Conservation (phyloP, 2,797 vertebrate genomes). For the Darevskia mixta region DNA sequence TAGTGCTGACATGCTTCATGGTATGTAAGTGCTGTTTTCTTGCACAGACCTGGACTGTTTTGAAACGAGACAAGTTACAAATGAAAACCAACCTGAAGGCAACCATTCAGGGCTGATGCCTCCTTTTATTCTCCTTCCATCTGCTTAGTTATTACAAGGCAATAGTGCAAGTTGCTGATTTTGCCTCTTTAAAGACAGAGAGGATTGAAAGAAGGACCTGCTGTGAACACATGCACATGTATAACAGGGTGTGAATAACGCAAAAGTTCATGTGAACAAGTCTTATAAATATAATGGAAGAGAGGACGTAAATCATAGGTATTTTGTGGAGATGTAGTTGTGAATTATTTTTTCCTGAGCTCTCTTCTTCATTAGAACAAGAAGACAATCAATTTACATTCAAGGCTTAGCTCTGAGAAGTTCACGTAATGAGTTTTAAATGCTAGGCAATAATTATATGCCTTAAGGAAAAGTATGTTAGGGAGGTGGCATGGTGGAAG, state of each 20-base stretch:
- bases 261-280: neutral
- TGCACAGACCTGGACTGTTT: neutral
- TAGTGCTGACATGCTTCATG: constrained; percentile 58
- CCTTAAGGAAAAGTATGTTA: neutral
- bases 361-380: constrained; percentile 40
- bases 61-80: neutral
- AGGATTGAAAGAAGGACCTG: neutral
- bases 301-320: constrained; percentile 18
- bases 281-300: constrained; percentile 13
- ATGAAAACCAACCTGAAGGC: constrained; percentile 17
- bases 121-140: neutral
- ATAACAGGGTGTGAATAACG: neutral
- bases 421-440: constrained; percentile 33
- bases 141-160: neutral
- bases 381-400: constrained; percentile 48
- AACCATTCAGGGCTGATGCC: neutral
- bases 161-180: rapidly evolving
- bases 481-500: constrained; percentile 2
- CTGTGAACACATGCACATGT: neutral
- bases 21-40: constrained; percentile 48
- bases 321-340: constrained; percentile 6
- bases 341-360: constrained; percentile 15
- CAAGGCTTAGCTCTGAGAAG: constrained; percentile 33
- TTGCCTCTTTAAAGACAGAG: neutral
- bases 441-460: constrained; percentile 44